A percentile compares a stretch with the other conserved stretches of the same genome.
Evolutionary conservation across 2,113 vertebrate species (phyloP).

Genomic region (Guaruba guarouba): DNA sequence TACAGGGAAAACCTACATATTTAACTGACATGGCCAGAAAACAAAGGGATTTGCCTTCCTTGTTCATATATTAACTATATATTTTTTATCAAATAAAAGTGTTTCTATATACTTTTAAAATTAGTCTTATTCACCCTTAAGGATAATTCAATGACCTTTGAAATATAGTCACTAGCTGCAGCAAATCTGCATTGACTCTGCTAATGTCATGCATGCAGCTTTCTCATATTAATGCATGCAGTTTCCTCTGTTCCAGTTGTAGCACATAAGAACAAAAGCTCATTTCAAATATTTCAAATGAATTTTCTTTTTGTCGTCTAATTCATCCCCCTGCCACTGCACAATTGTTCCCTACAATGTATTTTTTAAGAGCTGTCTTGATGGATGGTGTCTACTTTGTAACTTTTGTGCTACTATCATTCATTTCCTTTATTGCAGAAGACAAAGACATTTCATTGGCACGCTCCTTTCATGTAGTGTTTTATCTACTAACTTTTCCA

Average conservation of each 20-base stretch:
- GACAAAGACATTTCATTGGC: slow-evolving; percentile 58
- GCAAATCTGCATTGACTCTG: neutral
- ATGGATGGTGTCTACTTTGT: slow-evolving; percentile 49
- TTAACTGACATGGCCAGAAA: neutral
- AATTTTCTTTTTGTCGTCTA: slow-evolving; percentile 39
- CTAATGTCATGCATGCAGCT: neutral
- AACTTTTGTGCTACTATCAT: slow-evolving; percentile 50
- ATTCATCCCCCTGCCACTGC: slow-evolving; percentile 26
- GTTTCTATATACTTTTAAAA: neutral
- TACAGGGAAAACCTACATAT: neutral
- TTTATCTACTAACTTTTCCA: slow-evolving; percentile 47
- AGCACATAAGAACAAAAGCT: slow-evolving; percentile 21
- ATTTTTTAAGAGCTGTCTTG: slow-evolving; percentile 34
- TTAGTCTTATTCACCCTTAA: neutral
- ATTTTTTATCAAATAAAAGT: neutral
- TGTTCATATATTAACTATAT: neutral
- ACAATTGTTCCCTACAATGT: slow-evolving; percentile 18
- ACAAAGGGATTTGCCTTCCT: neutral
- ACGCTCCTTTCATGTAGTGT: neutral
- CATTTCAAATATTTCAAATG: slow-evolving; percentile 6
- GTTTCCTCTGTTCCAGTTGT: neutral
- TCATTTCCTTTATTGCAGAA: slow-evolving; percentile 46
- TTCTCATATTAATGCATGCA: neutral
- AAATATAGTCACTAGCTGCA: neutral
- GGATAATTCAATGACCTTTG: neutral